Conservation (phyloP, 2,113 vertebrate genomes). For the Isichthys henryi region DNA sequence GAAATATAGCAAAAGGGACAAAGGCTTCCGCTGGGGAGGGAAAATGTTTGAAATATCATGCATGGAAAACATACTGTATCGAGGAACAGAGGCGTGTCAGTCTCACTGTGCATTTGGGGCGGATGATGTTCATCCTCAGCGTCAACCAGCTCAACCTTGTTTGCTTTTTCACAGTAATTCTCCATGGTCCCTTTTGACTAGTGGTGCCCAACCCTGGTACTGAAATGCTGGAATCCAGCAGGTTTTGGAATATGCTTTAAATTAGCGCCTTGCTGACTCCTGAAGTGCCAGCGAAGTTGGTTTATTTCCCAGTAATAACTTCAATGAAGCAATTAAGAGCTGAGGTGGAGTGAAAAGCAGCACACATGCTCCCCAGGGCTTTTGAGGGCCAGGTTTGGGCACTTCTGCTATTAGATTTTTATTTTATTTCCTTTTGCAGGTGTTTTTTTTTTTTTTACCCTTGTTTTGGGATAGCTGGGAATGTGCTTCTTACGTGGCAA, state of each 20-base stretch:
- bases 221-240: conserved; percentile 7
- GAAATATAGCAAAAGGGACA: conserved; percentile 45
- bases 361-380: background rate
- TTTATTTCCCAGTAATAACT: background rate
- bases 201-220: conserved; percentile 6
- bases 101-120: conserved; percentile 11
- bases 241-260: conserved; percentile 1
- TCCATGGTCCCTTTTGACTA: conserved; percentile 43
- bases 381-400: background rate
- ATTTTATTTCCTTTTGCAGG: background rate
- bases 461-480: conserved; percentile 29
- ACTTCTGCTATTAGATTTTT: conserved; percentile 12
- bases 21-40: conserved; percentile 42
- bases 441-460: background rate
- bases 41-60: conserved; percentile 20
- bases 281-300: background rate
- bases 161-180: conserved; percentile 25
- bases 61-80: conserved; percentile 2
- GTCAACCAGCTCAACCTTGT: conserved; percentile 10
- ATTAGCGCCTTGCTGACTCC: background rate
- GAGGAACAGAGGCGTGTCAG: conserved; percentile 18
- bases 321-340: conserved; percentile 6
- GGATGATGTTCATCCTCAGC: conserved; percentile 12
- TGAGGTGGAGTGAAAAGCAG: background rate
- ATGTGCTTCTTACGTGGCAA: conserved; percentile 31